Base-by-base conservation (phyloP, 1,140 invertebrate species). In the Polypedilum vanderplanki region DNA sequence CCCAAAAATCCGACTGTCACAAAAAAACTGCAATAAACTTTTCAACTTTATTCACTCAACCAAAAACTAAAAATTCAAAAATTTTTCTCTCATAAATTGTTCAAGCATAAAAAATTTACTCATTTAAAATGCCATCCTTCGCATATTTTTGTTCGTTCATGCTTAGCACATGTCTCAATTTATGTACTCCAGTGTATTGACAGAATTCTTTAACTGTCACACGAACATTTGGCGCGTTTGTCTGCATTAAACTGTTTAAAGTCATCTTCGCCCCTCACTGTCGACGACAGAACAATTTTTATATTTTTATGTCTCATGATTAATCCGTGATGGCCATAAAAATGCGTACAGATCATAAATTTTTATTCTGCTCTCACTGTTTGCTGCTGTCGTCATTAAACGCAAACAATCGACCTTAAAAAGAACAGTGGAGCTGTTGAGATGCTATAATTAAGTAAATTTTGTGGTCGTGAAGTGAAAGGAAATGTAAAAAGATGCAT, bases 271-370 rank as follows among this genome's bases (percentile, higher is more conserved):
- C 46, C 46, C 12, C 46, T n/a, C 10, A 57, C 24, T 3, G 24
- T 33, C 46, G 10, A 46, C 41, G 15, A 57, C 46, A 57, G n/a
- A 57, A 57, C 12, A 57, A 57, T 15, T 57, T 57, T 57, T 57
- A 12, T 12, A 57, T 57, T 57, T 57, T 57, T 57, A 57, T 57
- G 46, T 57, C 46, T 57, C 12, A 57, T 57, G 46, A 57, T 57
- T 57, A 57, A 57, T 57, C 46, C 46, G 46, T 57, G 46, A 57
- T 57, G 46, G 46, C 46, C 46, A 57, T 57, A 57, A 57, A 57
- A 57, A n/a, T 57, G n/a, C 46, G 46, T 57, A 57, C 46, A 57
- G 46, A 57, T 15, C 46, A 57, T 57, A 57, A 57, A 57, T 57
- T 57, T 57, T n/a, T n/a, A n/a, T n/a, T 57, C 12, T 57, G 4